Evolutionary conservation across 2,797 vertebrate genomes (phyloP), one percentile per base, ranked within the genome.

Genomic region (Cebuella pygmaea): DNA sequence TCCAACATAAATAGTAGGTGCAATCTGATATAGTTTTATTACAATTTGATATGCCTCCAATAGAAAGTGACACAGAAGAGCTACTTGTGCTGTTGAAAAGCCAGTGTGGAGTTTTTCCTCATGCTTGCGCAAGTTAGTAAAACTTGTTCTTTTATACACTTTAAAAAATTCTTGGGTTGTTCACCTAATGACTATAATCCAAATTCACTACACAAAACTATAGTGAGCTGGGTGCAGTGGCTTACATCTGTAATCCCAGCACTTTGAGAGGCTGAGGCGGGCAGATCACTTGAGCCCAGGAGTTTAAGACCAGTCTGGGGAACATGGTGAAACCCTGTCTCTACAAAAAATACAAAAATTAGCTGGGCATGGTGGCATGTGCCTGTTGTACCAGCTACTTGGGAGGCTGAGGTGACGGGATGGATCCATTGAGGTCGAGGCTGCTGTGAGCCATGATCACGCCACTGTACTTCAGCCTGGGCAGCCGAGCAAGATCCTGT

Each of bases 1-100:
- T 59, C 57, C 64, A 95, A 52, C 59, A 88, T 57, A 89, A 81
- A 30, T 92, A 75, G 50, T 96, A 93, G 74, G 20, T 89, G 39
- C 10, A 89, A 6, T 80, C 55, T 72, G 61, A 12, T 95, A 55
- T 39, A 39, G 7, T 78, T 84, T 95, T 95, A n/a, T 85, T 82
- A 82, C 1, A 92, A 64, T 81, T 93, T 72, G 72, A 20, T 85
- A 64, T 87, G 2, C 22, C 19, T 12, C 26, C 89, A 33, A 39
- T 86, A 82, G 92, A 91, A 96, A 78, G 24, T 64, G 64, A 79
- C 14, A 93, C 79, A 75, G 46, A 76, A 82, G 64, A 89, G 26
- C 22, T 64, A 14, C 39, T 14, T 70, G 15, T 83, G 19, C 36
- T 86, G 33, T 72, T 89, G 70, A 79, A 93, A 80, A 93, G 70